Evolutionary conservation across 2,113 vertebrate genomes (phyloP), one percentile per base, ranked within the genome.

Genomic region (Vulpes lagopus): DNA sequence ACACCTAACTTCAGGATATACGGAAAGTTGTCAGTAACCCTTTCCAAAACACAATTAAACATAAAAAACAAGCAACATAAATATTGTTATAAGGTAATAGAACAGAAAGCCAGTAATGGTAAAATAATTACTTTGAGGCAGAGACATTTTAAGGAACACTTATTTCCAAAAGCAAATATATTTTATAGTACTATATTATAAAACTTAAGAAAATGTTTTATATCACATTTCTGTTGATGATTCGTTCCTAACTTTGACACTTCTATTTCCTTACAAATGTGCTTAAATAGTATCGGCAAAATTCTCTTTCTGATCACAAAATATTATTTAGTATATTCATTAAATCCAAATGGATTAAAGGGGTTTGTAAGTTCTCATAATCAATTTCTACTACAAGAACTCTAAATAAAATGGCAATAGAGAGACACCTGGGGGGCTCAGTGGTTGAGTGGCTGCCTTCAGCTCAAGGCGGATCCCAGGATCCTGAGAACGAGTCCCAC

Each of bases 221-320:
- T 76, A 67, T 55, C n/a, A 85, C n/a, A 83, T 35, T 60, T 69
- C 16, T 57, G 32, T 23, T 89, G 30, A 84, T 82, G 32, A 5
- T 73, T 17, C 69, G 43, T 89, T 80, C 57, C 35, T 82, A 35
- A 73, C 27, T 82, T 11, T 49, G 38, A 79, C 25, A 35, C 30
- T 73, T 93, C 32, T 49, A 55, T 92, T 87, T 92, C 60, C 64
- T 94, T 95, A 19, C 19, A 81, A 90, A 80, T 91, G 19, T 35
- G 25, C 64, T 53, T 60, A 59, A 89, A 51, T 85, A 60, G 1
- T 71, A 80, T 38, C 20, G 23, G 32, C 64, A 84, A 85, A 51
- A 91, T 57, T 94, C 51, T 76, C 60, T 92, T 83, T 82, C 88
- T 74, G 20, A 59, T 89, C 60, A 78, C 25, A 32, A 71, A 83